phyloP scores from a whole-genome alignment of 1,140 invertebrate species.

The Bursaphelenchus mucronatus region DNA sequence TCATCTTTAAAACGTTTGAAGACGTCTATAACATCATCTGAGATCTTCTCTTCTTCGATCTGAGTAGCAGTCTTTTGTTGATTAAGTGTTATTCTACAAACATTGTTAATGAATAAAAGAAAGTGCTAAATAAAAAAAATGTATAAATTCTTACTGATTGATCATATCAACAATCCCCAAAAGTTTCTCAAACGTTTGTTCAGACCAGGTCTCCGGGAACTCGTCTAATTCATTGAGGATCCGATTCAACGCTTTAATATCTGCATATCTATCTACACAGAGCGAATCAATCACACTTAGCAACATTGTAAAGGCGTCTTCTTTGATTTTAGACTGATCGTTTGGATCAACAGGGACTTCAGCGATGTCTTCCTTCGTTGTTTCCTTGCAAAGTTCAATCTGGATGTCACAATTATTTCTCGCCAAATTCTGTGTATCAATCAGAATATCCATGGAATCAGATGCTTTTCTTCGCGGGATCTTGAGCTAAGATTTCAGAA shows the following conservation, averaged over 20 bases:
- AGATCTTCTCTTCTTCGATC: not conserved
- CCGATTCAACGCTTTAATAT: constrained; percentile 13
- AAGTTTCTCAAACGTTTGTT: not conserved
- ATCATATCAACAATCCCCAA: not conserved
- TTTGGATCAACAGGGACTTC: not conserved
- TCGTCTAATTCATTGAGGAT: constrained; percentile 17
- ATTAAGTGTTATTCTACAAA: constrained; percentile 2
- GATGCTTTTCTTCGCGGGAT: not conserved
- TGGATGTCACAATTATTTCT: not conserved
- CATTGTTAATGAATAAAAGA: not conserved
- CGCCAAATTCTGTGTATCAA: not conserved
- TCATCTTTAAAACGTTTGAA: too few species aligned
- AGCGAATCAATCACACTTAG: constrained; percentile 8
- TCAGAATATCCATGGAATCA: not conserved
- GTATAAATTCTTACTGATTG: constrained; percentile 9
- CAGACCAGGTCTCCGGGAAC: constrained; percentile 3
- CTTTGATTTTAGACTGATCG: not conserved
- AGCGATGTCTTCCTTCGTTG: not conserved
- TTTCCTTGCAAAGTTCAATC: not conserved
- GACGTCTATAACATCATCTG: constrained; percentile 5
- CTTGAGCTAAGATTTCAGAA: not conserved
- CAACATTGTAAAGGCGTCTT: constrained; percentile 1
- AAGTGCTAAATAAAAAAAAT: not conserved
- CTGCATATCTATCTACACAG: constrained; percentile 10
- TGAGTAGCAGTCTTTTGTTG: not conserved